Evolutionary conservation across 2,797 vertebrate genomes (phyloP).

Genomic region (Labroides dimidiatus): DNA sequence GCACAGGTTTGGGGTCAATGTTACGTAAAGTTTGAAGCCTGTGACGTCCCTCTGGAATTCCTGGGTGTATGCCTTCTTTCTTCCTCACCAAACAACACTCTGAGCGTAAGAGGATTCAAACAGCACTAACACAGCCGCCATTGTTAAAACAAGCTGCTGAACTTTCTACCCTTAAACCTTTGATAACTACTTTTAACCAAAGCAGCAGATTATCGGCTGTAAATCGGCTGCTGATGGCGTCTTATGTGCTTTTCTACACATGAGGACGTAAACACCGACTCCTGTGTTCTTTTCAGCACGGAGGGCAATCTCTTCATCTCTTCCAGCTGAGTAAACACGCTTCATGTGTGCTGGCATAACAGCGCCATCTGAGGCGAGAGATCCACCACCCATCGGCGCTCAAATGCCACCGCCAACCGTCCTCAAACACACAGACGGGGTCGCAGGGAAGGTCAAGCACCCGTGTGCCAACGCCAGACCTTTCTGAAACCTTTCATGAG

Average conservation of each 20-base stretch:
- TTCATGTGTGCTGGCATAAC: slow-evolving; percentile 1
- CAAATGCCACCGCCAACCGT: slow-evolving; percentile 34
- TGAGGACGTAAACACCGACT: background rate
- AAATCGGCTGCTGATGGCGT: slow-evolving; percentile 15
- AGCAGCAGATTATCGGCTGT: slow-evolving; percentile 5
- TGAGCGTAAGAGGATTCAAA: slow-evolving; percentile 55
- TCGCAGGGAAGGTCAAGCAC: slow-evolving; percentile 53
- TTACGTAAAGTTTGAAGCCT: slow-evolving; percentile 7
- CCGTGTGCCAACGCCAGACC: slow-evolving; percentile 38
- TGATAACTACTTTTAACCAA: background rate
- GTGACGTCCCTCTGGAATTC: slow-evolving; percentile 30
- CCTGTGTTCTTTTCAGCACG: background rate
- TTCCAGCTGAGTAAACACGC: slow-evolving; percentile 9
- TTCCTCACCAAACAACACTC: slow-evolving; percentile 19
- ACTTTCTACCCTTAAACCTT: slow-evolving; percentile 11
- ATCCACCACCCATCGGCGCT: slow-evolving; percentile 24
- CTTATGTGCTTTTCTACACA: slow-evolving; percentile 6
- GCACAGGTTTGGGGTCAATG: background rate
- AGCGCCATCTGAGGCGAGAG: slow-evolving; percentile 20
- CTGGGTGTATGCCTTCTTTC: slow-evolving; percentile 31
- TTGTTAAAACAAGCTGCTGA: slow-evolving; percentile 53
- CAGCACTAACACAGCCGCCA: slow-evolving; percentile 38
- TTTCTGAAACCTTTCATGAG: slow-evolving; percentile 62
- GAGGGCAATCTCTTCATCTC: slow-evolving; percentile 9
- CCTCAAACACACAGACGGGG: slow-evolving; percentile 37